Evolutionary conservation across 1,140 invertebrate genomes (phyloP), one percentile per base, ranked within the genome.

Genomic region (Eurytemora carolleeae): DNA sequence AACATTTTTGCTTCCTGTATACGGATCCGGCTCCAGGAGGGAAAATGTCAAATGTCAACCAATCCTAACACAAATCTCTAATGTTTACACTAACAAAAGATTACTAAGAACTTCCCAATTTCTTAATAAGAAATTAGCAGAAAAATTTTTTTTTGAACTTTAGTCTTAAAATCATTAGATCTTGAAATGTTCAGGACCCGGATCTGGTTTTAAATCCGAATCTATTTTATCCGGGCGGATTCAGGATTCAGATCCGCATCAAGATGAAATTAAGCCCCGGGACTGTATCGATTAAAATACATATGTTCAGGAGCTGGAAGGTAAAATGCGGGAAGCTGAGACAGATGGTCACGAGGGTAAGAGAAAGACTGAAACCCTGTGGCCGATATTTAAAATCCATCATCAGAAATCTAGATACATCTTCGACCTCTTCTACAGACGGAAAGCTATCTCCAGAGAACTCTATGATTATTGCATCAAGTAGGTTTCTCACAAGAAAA

Each of bases 361-460:
- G 76, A 78, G 96, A 55, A 96, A 94, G 71, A 93, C 96, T 55
- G 96, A 99, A 78, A 86, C 90, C 0, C 72, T 98, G 2, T 99
- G 96, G 95, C 95, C 96, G 12, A 96, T 99, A 68, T 98, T 98
- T 69, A 91, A 94, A 75, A 90, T 99, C 53, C 95, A 99, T 70
- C 93, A 98, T 75, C 95, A 99, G 70, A 91, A 92, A 70, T 94
- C 91, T 0, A 76, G 95, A 65, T 99, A 98, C 67, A 93, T 99
- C 62, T 99, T 88, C 71, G 95, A 99, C 71, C 72, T 99, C 22
- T 99, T 85, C 72, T 95, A 96, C 71, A 80, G 93, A 69, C 76
- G 94, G 53, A 96, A 97, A 77, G 92, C 92, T 21, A 98, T 99
- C 53, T 93, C 86, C 68, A 81, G 85, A 76, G 82, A 44, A n/a